Percentiles rank a stretch among this genome's conserved stretches.
phyloP scores from a whole-genome alignment of 2,888 invertebrate species.

The Morinoia aosen region DNA sequence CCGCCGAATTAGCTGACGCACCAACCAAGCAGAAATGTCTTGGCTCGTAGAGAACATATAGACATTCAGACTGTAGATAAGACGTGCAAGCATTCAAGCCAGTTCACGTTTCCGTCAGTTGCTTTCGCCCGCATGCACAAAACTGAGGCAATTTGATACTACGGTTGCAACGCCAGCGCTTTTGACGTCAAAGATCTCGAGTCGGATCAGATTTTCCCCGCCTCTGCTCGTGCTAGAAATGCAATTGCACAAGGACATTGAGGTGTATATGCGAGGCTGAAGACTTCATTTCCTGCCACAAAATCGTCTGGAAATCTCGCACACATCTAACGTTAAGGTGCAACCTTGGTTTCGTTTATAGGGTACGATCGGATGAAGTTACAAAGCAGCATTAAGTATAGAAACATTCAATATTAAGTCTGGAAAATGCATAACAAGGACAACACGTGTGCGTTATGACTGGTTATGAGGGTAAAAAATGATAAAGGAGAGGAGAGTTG shows the following conservation, averaged over 20 bases:
- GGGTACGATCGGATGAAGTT: not conserved
- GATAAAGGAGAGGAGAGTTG: no score
- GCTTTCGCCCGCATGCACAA: no score
- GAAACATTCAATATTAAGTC: not conserved
- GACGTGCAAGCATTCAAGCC: no score
- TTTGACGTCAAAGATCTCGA: not conserved
- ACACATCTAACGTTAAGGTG: not conserved
- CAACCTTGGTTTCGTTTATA: not conserved
- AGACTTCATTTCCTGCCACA: not conserved
- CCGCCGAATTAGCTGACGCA: no score
- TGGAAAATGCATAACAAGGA: not conserved
- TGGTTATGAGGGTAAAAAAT: no score
- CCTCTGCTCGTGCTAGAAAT: not conserved
- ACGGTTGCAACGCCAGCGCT: not conserved
- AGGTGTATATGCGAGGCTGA: not conserved
- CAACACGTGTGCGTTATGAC: no score
- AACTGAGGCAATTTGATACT: not conserved
- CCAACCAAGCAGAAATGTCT: no score
- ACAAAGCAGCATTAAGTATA: not conserved
- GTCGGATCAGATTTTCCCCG: not conserved
- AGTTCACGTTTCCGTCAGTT: no score
- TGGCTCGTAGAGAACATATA: no score
- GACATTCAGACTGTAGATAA: no score
- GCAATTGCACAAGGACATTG: not conserved
- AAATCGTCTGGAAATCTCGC: not conserved